Base-by-base conservation (phyloP, 2,888 invertebrate genomes). In the Germaria angustata region DNA sequence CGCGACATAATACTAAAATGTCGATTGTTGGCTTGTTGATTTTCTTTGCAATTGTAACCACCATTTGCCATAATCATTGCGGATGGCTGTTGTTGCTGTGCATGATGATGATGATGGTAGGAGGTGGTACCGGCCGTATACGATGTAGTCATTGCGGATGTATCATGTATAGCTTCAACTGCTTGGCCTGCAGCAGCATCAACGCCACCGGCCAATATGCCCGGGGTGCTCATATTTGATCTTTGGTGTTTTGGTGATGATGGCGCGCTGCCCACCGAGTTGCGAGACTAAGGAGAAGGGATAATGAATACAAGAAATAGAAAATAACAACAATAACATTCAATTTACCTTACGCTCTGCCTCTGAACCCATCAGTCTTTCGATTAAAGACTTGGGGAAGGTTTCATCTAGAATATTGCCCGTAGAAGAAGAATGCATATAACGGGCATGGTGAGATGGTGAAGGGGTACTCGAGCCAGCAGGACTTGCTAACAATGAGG, bases 401-500 rank as follows among this genome's bases (percentile, higher is more conserved):
- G 94, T 93, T 87, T 93, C 93, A 85, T 93, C 93, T 86, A 91
- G 84, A 49, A 90, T 89, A 80, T 89, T 89, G 79, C 88, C 89
- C 84, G 89, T 90, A 68, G 91, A 89, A 90, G 92, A 91, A 92
- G 93, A 87, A 83, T 89, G 88, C 80, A 83, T 82, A 81, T 87
- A 85, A 77, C 88, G 87, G 84, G 90, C 91, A 89, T 86, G 92
- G 86, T 91, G 91, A 68, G 90, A 91, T 68, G 91, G 91, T 75
- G 92, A 92, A 53, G 92, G 91, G 65, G 92, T 91, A 86, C 92
- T 92, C 11, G 92, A 91, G 84, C 95, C 95, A 86, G 95, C 95
- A 3, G 96, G 96, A 63, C 96, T 95, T 46, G 95, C 94, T 90
- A 96, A 93, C 88, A 96, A 92, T 86, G 96, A 96, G 17, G 96